Base-by-base conservation (phyloP, 92 coral and sea anemone species). In the Porites cylindrica region DNA sequence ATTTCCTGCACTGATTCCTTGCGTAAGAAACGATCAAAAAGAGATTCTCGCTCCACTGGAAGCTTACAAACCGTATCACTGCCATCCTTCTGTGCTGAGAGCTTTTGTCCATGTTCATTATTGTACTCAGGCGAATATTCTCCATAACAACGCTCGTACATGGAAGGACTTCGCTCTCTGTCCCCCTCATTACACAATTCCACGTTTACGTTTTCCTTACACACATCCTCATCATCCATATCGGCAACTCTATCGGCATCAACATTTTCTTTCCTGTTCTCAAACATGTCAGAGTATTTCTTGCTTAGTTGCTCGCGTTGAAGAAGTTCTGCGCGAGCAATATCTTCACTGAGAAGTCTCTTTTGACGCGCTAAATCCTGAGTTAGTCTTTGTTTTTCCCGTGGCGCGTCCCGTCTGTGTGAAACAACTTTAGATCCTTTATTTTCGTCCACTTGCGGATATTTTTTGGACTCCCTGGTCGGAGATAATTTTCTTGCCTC, bases 331-430 rank as follows among this genome's bases (percentile, higher is more conserved):
- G 97, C 98, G 29, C 99, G 96, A 54, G 98, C 98, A 85, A 97
- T 91, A 87, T 97, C 99, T 77, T 97, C 99, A 68, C 96, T 97
- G 10, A 97, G 89, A 51, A 95, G 88, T 62, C 96, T 85, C 77
- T 96, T 95, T 63, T 97, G 99, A 66, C 98, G 86, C 81, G 98
- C 99, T 76, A 97, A 90, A 85, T 97, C 99, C 89, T 97, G 99
- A 4, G 99, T 97, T 62, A 97, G 80, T 67, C 99, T 86, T 88
- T 97, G 99, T 82, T 97, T 97, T 84, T 97, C 99, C 62, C 99
- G 93, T 38, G 99, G 99, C 72, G 95, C 93, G 56, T 97, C 99
- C 26, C 94, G 94, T 16, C 98, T 91, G 69, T 95, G 96, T 63
- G 89, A 66, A 77, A 92, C 84, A 26, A 75, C 72, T 71, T 74